phyloP scores from a whole-genome alignment of 2,888 invertebrate genomes.

The Rhopalosiphum nymphaeae region DNA sequence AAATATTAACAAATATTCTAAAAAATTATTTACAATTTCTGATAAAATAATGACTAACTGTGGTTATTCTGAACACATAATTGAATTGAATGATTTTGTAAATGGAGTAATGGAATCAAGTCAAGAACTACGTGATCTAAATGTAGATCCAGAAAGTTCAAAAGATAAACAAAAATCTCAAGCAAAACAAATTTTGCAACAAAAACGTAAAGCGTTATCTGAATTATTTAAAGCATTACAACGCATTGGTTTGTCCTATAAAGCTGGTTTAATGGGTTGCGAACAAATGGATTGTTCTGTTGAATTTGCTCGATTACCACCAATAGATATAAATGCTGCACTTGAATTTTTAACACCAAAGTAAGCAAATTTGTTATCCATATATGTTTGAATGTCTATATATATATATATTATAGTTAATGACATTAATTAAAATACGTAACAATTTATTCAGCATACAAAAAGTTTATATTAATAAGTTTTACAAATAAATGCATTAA shows the following conservation, averaged over 20 bases:
- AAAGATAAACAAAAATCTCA: conserved; percentile 83
- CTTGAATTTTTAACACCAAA: conserved; percentile 73
- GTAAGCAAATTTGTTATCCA: conserved; percentile 66
- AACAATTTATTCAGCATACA: not conserved
- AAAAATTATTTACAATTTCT: conserved; percentile 42
- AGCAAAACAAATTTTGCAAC: conserved; percentile 84
- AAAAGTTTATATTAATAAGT: not conserved
- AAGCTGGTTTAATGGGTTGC: conserved; percentile 76
- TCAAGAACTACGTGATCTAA: conserved; percentile 50
- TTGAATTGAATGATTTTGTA: conserved; percentile 50
- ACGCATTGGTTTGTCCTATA: conserved; percentile 84
- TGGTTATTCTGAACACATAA: conserved; percentile 24
- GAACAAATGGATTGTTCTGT: conserved; percentile 67
- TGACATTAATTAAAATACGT: not conserved
- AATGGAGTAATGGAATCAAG: conserved; percentile 45
- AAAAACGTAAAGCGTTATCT: conserved; percentile 86
- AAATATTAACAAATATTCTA: conserved; percentile 48
- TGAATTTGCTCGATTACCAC: conserved; percentile 72
- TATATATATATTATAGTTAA: not conserved
- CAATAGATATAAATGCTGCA: conserved; percentile 78
- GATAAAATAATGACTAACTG: conserved; percentile 45
- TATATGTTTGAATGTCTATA: not conserved
- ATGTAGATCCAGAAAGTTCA: conserved; percentile 73
- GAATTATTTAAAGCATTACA: conserved; percentile 87
- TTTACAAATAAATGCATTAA: not conserved